Base-by-base conservation (phyloP, 2,113 vertebrate species). In the Gallinago paraguaiae region DNA sequence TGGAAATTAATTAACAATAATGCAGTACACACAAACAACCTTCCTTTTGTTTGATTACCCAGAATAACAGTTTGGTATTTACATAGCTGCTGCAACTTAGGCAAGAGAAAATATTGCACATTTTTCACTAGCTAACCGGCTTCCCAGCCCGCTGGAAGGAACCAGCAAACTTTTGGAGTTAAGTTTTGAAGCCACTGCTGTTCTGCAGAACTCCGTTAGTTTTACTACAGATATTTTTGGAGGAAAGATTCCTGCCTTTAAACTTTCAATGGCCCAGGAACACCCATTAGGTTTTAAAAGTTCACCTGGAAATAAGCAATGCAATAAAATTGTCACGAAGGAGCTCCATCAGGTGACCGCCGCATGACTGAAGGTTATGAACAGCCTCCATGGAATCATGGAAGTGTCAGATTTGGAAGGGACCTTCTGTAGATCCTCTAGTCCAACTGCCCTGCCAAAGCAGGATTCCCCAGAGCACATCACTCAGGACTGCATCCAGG, bases 1-100 rank as follows among this genome's bases (percentile, higher is more conserved):
- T 96, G 75, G 85, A 96, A 92, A 92, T 97, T 97, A 97, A 98
- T 97, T 97, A 97, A 92, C 90, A 96, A 86, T 87, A 97, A 94
- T 82, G 74, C 71, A 87, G 53, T 92, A 78, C 78, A 95, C 86
- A 91, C 71, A 96, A 96, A 97, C 71, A 95, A 91, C 82, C 97
- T 75, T 53, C 68, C 72, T 75, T 64, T 93, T 94, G 90, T 95
- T 95, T 97, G 95, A 95, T 93, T 95, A 86, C 53, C 76, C 72
- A 89, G 82, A 83, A 67, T 82, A 94, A 86, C 82, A 76, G 94
- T 88, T 91, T 68, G 86, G 68, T 96, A 97, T 97, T 97, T 97
- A 95, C 95, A 90, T 46, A 91, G 95, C 93, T 93, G 93, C 88
- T 95, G 94, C 88, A 94, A 94, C 39, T 41, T 94, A 92, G 67